These are phyloP conservation scores for Tragelaphus strepsiceros DNA, from an alignment of 2,113 vertebrate species.

Conservation along the genomic window DNA sequence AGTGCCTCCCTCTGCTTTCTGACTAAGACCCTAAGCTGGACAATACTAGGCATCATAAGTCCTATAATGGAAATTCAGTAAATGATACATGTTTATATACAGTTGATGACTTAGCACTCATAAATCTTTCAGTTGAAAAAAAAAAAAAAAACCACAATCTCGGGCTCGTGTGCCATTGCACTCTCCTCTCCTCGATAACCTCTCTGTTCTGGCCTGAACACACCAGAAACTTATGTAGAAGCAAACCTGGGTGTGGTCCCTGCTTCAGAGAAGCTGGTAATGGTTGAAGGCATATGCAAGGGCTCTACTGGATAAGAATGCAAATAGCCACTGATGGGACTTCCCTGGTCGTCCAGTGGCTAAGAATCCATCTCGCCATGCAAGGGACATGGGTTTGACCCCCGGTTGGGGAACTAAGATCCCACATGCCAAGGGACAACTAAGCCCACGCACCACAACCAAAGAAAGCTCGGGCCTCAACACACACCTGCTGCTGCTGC, in stretches of 20 bases:
- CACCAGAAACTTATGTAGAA: neutral
- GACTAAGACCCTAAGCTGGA: neutral
- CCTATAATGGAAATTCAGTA: neutral
- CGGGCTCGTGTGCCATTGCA: accelerated
- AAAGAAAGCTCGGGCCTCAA: neutral
- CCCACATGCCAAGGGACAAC: neutral
- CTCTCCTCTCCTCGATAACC: neutral
- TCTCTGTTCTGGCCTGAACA: neutral
- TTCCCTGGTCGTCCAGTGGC: neutral
- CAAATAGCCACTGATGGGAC: neutral
- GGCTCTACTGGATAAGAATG: neutral
- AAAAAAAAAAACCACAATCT: neutral
- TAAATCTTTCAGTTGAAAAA: neutral
- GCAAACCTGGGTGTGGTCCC: neutral
- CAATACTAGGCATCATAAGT: neutral
- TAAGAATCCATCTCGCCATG: neutral
- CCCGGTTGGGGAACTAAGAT: neutral
- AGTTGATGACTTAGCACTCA: neutral
- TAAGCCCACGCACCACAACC: neutral
- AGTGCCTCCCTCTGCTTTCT: neutral
- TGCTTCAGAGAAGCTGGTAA: neutral
- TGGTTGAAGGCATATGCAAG: neutral
- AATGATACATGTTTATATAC: neutral
- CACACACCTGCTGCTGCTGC: neutral
- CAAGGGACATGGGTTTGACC: neutral